A percentile compares a stretch with the other conserved stretches of the same genome.
Evolutionary conservation across 2,797 vertebrate species (phyloP).

Genomic region (Cuculus canorus): DNA sequence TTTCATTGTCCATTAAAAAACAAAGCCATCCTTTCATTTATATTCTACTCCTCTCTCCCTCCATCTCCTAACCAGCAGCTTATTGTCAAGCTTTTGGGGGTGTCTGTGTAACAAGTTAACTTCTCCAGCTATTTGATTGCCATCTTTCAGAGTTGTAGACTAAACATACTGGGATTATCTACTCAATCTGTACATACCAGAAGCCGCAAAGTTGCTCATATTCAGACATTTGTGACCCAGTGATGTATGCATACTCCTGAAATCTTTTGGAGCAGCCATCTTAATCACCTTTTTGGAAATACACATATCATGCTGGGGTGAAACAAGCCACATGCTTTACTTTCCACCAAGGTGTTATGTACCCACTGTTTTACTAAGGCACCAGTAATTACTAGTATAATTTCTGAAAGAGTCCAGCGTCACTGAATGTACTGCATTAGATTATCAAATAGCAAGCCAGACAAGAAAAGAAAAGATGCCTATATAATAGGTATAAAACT

Average conservation of each 20-base stretch:
- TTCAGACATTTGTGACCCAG: conserved; percentile 3
- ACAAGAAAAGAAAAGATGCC: conserved; percentile 49
- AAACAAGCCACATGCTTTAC: conserved; percentile 37
- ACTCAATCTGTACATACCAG: conserved; percentile 47
- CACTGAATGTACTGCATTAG: conserved; percentile 31
- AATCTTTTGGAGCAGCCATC: conserved; percentile 73
- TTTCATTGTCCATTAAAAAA: conserved; percentile 62
- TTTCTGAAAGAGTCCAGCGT: conserved; percentile 42
- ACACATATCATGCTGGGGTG: not conserved
- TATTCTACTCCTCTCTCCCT: not conserved
- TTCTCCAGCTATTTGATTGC: conserved; percentile 6
- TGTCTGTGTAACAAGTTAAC: not conserved
- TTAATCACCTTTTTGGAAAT: conserved; percentile 27
- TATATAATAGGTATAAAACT: conserved; percentile 74
- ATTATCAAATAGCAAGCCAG: conserved; percentile 62
- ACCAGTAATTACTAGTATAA: conserved; percentile 56
- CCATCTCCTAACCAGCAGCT: conserved; percentile 60
- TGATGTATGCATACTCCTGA: conserved; percentile 24
- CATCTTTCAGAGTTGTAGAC: not conserved
- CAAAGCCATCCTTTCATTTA: conserved; percentile 1
- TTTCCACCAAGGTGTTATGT: conserved; percentile 51
- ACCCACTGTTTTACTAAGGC: conserved; percentile 73
- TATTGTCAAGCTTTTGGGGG: not conserved
- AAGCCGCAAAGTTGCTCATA: conserved; percentile 34
- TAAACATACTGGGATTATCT: conserved; percentile 39